Evolutionary conservation across 1,140 invertebrate genomes (phyloP).

Genomic region (Aethina tumida): DNA sequence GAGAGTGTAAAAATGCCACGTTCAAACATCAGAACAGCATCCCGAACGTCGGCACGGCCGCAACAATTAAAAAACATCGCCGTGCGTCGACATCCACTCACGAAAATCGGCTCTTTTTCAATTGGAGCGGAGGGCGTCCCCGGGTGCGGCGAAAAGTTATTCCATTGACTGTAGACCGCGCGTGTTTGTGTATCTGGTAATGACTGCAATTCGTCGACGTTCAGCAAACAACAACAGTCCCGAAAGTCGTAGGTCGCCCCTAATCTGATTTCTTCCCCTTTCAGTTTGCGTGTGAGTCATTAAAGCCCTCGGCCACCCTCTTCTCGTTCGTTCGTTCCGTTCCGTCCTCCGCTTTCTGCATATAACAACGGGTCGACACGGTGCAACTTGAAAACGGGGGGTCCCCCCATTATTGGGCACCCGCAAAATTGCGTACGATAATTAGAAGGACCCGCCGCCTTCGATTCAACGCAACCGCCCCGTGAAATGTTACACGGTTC

Average conservation of each 20-base stretch:
- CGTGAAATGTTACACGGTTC: no score
- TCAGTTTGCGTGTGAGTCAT: conserved; percentile 35
- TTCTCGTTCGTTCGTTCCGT: no score
- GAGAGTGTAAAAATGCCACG: no score
- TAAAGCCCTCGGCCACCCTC: conserved; percentile 30
- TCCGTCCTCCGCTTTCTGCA: conserved; percentile 21
- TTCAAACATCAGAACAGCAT: no score
- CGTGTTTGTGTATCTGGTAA: conserved; percentile 27
- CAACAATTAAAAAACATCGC: no score
- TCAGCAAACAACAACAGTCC: conserved; percentile 26
- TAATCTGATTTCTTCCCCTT: conserved; percentile 36
- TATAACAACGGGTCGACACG: conserved; percentile 26
- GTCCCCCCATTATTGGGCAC: conserved; percentile 33
- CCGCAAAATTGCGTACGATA: conserved; percentile 34
- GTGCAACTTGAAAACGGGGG: conserved; percentile 27
- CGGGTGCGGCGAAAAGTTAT: no score
- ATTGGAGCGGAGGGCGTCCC: no score
- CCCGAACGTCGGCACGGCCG: no score
- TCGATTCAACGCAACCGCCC: no score
- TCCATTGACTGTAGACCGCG: conserved; percentile 19
- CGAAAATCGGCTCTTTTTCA: no score
- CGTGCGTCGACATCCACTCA: no score
- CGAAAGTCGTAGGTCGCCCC: conserved; percentile 30
- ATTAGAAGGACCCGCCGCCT: conserved; percentile 30
- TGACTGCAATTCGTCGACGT: conserved; percentile 24